Conservation (phyloP, 2,113 vertebrate species). For the Actenoides hombroni region DNA sequence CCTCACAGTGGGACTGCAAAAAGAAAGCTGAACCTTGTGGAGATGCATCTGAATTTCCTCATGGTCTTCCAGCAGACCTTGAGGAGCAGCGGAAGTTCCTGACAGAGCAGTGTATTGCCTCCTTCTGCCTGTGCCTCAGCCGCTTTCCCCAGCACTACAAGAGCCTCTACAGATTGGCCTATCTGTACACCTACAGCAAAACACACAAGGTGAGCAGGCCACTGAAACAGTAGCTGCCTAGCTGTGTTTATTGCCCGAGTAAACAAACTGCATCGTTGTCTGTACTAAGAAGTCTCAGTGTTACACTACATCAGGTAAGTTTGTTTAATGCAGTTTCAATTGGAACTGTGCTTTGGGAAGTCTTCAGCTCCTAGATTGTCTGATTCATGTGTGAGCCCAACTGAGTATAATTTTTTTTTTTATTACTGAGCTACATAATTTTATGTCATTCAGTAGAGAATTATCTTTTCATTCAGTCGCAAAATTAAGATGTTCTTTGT, state of each 20-base stretch:
- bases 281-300: background rate
- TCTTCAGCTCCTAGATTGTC: background rate
- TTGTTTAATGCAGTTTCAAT: background rate
- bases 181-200: slow-evolving; percentile 89
- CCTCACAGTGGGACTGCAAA: slow-evolving; percentile 76
- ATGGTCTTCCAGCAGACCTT: slow-evolving; percentile 79
- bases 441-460: background rate
- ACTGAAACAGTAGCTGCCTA: background rate
- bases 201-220: slow-evolving; percentile 84
- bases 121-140: slow-evolving; percentile 90
- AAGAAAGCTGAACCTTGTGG: slow-evolving; percentile 75
- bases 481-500: background rate
- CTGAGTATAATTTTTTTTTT: background rate
- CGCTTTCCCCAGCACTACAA: slow-evolving; percentile 99
- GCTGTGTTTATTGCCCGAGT: accelerated
- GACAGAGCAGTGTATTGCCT: slow-evolving; percentile 86
- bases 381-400: background rate
- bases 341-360: background rate
- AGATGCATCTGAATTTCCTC: slow-evolving; percentile 82
- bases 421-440: background rate
- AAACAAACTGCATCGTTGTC: background rate
- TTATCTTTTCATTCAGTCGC: background rate
- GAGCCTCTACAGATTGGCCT: slow-evolving; percentile 94
- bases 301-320: background rate
- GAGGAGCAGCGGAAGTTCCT: slow-evolving; percentile 89